Conservation (phyloP, 2,113 vertebrate genomes). For the Ammodytes dubius region DNA sequence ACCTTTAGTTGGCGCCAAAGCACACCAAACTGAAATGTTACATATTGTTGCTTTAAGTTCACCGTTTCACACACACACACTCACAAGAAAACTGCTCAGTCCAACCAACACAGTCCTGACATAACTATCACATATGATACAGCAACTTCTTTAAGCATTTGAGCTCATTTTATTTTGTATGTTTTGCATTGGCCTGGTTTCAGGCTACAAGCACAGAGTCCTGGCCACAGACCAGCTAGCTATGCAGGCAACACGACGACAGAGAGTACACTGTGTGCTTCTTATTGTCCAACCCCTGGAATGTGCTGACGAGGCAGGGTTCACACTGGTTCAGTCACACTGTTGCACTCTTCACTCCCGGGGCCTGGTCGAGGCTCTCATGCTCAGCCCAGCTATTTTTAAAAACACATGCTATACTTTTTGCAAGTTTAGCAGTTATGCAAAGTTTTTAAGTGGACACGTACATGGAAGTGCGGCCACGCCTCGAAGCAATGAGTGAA, state of each 20-base stretch:
- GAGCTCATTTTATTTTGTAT: slow-evolving; percentile 10
- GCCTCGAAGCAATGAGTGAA: slow-evolving; percentile 43
- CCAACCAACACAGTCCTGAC: not conserved
- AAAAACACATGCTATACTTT: slow-evolving; percentile 40
- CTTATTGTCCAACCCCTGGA: slow-evolving; percentile 81
- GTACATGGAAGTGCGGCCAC: slow-evolving; percentile 14
- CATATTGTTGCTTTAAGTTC: not conserved
- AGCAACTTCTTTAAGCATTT: not conserved
- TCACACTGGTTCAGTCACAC: slow-evolving; percentile 76
- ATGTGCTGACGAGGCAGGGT: slow-evolving; percentile 81
- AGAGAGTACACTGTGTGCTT: slow-evolving; percentile 81
- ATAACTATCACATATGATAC: not conserved
- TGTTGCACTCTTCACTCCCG: slow-evolving; percentile 62
- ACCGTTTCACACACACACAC: not conserved
- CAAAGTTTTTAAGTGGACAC: slow-evolving; percentile 53
- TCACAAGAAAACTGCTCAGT: not conserved
- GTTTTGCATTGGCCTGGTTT: slow-evolving; percentile 39
- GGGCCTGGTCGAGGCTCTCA: slow-evolving; percentile 52
- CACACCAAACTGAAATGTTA: too few relatives aligned
- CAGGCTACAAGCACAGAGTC: slow-evolving; percentile 31
- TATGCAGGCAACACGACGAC: slow-evolving; percentile 65
- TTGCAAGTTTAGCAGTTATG: slow-evolving; percentile 68
- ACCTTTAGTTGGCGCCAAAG: too few relatives aligned
- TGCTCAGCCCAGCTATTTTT: slow-evolving; percentile 67
- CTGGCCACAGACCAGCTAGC: slow-evolving; percentile 57